These are phyloP conservation scores for Hoplodrina blanda DNA, from an alignment of 2,888 invertebrate species.

Conservation along the genomic window DNA sequence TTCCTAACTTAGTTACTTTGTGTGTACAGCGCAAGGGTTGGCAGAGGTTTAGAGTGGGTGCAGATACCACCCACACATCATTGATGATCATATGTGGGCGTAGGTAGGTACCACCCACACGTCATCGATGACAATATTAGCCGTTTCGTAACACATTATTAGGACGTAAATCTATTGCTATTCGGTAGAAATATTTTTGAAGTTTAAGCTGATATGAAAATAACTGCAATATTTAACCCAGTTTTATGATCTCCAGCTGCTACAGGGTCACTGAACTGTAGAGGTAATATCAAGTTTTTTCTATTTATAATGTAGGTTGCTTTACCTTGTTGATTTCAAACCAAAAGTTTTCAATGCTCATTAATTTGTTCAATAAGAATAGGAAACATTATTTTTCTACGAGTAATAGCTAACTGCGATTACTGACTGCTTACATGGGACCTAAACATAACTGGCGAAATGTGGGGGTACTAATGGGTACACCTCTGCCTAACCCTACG, in stretches of 20 bases:
- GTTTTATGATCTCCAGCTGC: not conserved
- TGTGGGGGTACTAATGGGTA: too few species aligned
- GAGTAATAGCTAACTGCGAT: too few species aligned
- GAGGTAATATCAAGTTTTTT: not conserved
- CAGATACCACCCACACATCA: not conserved
- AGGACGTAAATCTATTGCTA: not conserved
- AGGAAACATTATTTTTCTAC: too few species aligned
- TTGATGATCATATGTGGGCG: not conserved
- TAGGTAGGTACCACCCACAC: not conserved
- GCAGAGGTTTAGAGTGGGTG: slow-evolving; percentile 1
- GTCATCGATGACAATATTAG: not conserved
- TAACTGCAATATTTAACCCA: not conserved
- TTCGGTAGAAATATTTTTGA: not conserved
- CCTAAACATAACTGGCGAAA: too few species aligned
- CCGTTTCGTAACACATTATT: not conserved
- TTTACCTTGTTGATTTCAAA: too few species aligned
- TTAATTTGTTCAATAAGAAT: too few species aligned
- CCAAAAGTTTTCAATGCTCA: too few species aligned
- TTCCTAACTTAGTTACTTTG: slow-evolving; percentile 12
- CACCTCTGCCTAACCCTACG: too few species aligned
- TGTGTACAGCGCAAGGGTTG: not conserved
- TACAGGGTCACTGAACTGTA: not conserved
- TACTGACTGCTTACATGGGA: too few species aligned
- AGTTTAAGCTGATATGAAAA: not conserved
- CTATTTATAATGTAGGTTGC: not conserved